Evolutionary conservation across 2,888 invertebrate species (phyloP), one percentile per base, ranked within the genome.

Genomic region (Caenorhabditis macrosperma): DNA sequence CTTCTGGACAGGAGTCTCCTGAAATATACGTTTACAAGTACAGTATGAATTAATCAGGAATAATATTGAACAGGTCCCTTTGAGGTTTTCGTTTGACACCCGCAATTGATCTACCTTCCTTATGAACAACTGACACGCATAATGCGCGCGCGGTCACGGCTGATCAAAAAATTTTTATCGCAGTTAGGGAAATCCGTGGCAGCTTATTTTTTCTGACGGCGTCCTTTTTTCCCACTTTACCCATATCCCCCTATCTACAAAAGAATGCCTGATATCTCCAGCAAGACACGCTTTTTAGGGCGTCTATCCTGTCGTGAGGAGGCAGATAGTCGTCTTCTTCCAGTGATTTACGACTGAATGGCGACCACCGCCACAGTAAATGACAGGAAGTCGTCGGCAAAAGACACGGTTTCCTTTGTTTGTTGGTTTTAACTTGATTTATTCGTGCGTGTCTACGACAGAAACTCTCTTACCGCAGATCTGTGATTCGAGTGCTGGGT

Each of bases 241-340:
- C 38, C 38, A 9, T 12, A 15, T 15, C 44, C 44, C 44, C 44
- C 3, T 9, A 7, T 33, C 20, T 17, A 44, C 44, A 44, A 44
- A 44, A 44, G 44, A 44, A 44, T 44, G 44, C 20, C n/a, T 44
- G 44, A 9, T 44, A 44, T 44, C 44, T 44, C 10, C 44, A 44
- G 38, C n/a, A 41, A 38, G 61, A 46, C 63, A 57, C 66, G 63
- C 74, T 48, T 74, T 52, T 64, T 52, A 64, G 52, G 48, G 7
- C 64, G 57, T 24, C 57, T 20, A 20, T 44, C 38, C 20, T 44
- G 38, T 12, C 6, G 24, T 33, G 26, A 26, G 12, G 15, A 50
- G 12, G 28, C 2, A 6, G 26, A 9, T 48, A 22, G 7, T 57
- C 38, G 57, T 38, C 57, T 20, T 57, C 24, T 38, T 35, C 55